Evolutionary conservation across 1,140 invertebrate species (phyloP).

Genomic region (Meloidogyne floridensis): DNA sequence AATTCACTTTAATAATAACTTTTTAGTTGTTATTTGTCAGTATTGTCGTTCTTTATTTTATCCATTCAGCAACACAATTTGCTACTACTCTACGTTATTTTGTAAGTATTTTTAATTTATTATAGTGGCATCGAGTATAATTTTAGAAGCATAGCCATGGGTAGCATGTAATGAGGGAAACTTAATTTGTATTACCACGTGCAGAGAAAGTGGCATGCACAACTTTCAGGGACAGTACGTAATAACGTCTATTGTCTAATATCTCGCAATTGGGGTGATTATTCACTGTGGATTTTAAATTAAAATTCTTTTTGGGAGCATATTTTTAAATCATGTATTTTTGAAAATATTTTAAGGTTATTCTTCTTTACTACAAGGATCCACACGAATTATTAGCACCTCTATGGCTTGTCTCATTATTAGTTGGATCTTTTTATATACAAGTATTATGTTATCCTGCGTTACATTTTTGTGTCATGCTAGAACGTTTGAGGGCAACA

Average conservation of each 20-base stretch:
- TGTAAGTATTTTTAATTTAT: background rate
- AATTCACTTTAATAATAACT: no score
- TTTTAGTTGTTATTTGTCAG: constrained; percentile 12
- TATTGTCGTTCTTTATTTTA: background rate
- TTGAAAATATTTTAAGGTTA: background rate
- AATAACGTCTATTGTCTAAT: no score
- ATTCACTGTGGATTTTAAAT: no score
- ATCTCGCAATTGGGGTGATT: no score
- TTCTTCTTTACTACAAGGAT: background rate
- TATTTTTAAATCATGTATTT: background rate
- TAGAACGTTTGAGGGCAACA: constrained; percentile 15
- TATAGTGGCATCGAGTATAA: background rate
- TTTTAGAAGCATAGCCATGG: no score
- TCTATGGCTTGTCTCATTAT: constrained; percentile 6
- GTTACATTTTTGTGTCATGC: constrained; percentile 15
- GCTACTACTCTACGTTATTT: background rate
- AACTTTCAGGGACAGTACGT: no score
- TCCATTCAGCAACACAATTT: background rate
- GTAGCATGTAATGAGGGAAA: no score
- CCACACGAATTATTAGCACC: background rate
- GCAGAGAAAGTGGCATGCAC: no score
- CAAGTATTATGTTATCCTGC: constrained; percentile 10
- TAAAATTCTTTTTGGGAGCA: no score
- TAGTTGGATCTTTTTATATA: background rate
- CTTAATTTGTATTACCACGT: no score